Evolutionary conservation across 2,113 vertebrate species (phyloP).

Genomic region (Stomatorhinus ivindoensis): DNA sequence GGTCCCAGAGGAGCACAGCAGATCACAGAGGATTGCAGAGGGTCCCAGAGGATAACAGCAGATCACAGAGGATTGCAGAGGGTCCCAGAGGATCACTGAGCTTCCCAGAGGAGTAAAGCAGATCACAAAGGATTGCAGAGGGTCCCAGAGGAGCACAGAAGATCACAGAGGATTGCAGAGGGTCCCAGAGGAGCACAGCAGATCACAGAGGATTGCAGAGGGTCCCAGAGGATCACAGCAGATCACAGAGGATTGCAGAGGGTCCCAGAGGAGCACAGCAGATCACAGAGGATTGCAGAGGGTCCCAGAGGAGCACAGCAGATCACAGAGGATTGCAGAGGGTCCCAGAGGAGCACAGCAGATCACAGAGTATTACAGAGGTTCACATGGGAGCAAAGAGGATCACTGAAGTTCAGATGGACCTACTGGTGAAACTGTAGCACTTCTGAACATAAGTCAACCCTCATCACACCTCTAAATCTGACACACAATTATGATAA

Average conservation of each 20-base stretch:
- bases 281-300: background rate
- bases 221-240: background rate
- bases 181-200: background rate
- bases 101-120: no score
- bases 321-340: no score
- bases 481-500: background rate
- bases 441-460: background rate
- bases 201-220: background rate
- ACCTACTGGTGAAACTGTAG: background rate
- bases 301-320: no score
- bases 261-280: background rate
- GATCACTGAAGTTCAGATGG: background rate
- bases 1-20: background rate
- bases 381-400: background rate
- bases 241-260: background rate
- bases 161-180: no score
- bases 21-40: background rate
- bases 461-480: background rate
- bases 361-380: background rate
- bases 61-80: no score
- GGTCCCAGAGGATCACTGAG: background rate
- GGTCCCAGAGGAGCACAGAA: background rate
- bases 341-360: background rate
- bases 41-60: background rate
- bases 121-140: no score